These are phyloP conservation scores for Bicyclus anynana DNA, from an alignment of 1,140 invertebrate species.

Conservation along the genomic window DNA sequence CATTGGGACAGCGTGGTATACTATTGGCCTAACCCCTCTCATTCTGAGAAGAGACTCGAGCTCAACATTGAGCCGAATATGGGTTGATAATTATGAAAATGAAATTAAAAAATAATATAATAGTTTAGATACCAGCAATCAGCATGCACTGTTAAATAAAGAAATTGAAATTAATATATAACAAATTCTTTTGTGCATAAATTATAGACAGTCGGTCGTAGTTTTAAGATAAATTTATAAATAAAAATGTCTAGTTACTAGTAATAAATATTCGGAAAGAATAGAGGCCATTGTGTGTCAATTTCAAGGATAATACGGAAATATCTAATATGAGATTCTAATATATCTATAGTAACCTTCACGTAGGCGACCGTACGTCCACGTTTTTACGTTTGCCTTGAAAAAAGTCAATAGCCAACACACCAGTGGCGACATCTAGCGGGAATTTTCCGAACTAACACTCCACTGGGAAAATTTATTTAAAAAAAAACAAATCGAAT, in stretches of 20 bases:
- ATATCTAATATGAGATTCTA: constrained; percentile 21
- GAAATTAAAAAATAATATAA: too few relatives aligned
- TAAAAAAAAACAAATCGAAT: background rate
- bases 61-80: too few relatives aligned
- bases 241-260: background rate
- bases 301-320: constrained; percentile 30
- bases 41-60: too few relatives aligned
- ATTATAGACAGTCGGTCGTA: too few relatives aligned
- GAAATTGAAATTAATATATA: too few relatives aligned
- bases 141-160: too few relatives aligned
- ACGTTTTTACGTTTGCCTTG: constrained; percentile 34
- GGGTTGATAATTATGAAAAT: too few relatives aligned
- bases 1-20: too few relatives aligned
- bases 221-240: too few relatives aligned
- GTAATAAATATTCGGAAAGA: background rate
- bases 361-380: constrained; percentile 22
- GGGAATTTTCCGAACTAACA: constrained; percentile 24
- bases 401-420: constrained; percentile 44
- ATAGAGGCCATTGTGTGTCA: constrained; percentile 15
- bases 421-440: constrained; percentile 47
- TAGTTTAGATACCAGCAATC: too few relatives aligned
- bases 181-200: too few relatives aligned
- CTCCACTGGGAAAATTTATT: background rate
- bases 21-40: too few relatives aligned
- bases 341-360: constrained; percentile 33